Percentiles rank a stretch among this genome's conserved stretches.
These are phyloP conservation scores for Macroramphosus scolopax DNA, from an alignment of 2,797 vertebrate genomes.

Conservation along the genomic window DNA sequence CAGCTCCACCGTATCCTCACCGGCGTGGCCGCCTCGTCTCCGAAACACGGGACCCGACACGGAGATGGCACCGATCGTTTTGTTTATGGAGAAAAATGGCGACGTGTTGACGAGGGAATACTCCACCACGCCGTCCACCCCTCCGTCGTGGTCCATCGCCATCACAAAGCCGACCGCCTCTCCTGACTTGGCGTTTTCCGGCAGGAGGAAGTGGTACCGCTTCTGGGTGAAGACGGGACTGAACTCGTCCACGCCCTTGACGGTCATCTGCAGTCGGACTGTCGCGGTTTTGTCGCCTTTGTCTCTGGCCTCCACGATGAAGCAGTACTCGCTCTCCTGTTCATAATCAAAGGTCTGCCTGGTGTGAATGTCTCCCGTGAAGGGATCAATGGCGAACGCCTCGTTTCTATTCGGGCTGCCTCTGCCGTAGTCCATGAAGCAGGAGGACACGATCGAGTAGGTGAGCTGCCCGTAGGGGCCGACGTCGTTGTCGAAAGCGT, in stretches of 20 bases:
- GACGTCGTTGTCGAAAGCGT: constrained; percentile 86
- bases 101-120: constrained; percentile 83
- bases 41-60: constrained; percentile 76
- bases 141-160: constrained; percentile 86
- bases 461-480: constrained; percentile 85
- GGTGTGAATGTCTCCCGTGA: constrained; percentile 86
- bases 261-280: constrained; percentile 79
- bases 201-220: constrained; percentile 84
- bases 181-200: constrained; percentile 69
- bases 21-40: constrained; percentile 55
- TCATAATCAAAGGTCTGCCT: constrained; percentile 89
- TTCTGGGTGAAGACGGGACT: constrained; percentile 88
- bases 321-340: constrained; percentile 81
- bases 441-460: constrained; percentile 86
- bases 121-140: constrained; percentile 86
- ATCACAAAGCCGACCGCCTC: constrained; percentile 84
- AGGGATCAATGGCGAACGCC: constrained; percentile 83
- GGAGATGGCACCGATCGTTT: constrained; percentile 83
- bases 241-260: constrained; percentile 90
- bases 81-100: constrained; percentile 85
- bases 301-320: constrained; percentile 88
- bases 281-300: constrained; percentile 82
- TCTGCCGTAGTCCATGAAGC: constrained; percentile 74
- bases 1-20: constrained; percentile 76
- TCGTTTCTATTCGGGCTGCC: constrained; percentile 75